Evolutionary conservation across 1,140 invertebrate genomes (phyloP).

Genomic region (Macrocentrus cingulum): DNA sequence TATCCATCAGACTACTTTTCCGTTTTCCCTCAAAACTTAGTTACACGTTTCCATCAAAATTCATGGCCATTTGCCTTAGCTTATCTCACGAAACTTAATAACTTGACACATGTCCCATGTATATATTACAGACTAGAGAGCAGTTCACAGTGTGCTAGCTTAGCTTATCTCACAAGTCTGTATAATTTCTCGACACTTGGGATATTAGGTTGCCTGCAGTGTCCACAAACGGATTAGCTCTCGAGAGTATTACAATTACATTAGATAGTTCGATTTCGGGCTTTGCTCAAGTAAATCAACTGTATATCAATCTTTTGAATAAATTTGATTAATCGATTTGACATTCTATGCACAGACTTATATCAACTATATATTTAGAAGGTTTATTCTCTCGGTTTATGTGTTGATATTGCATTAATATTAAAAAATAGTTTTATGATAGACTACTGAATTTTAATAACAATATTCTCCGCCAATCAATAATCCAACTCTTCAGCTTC

Average conservation of each 20-base stretch:
- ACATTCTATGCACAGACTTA: not conserved
- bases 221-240: constrained; percentile 14
- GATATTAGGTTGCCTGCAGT: not conserved
- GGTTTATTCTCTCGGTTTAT: too few relatives aligned
- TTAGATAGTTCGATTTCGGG: not conserved
- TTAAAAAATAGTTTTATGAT: not conserved
- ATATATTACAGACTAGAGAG: not conserved
- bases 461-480: not conserved
- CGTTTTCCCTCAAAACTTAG: not conserved
- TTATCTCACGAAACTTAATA: constrained; percentile 25
- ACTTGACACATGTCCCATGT: constrained; percentile 20
- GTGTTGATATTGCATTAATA: too few relatives aligned
- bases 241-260: not conserved
- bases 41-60: not conserved
- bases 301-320: too few relatives aligned
- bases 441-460: not conserved
- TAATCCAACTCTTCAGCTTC: not conserved
- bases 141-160: constrained; percentile 3
- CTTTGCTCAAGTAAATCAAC: not conserved
- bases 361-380: too few relatives aligned
- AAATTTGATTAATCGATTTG: too few relatives aligned
- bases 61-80: constrained; percentile 5
- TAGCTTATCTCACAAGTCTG: constrained; percentile 6
- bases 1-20: not conserved
- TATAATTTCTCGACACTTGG: not conserved